Conservation (phyloP, 2,113 vertebrate genomes). For the Caracal caracal region DNA sequence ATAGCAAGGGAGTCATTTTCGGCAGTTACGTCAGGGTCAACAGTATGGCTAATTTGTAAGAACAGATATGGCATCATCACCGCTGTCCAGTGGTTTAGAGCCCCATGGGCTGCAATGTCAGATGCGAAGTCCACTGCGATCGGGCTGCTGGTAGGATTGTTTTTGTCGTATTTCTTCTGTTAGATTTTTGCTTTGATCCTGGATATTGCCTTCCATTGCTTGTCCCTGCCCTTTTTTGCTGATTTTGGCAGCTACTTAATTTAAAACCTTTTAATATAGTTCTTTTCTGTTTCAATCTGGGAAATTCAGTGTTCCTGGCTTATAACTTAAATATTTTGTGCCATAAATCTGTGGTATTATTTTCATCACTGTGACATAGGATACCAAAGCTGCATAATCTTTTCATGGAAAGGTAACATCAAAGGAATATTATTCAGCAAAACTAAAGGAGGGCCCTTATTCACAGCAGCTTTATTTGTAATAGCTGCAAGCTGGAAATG, state of each 20-base stretch:
- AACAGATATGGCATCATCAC: fast-evolving
- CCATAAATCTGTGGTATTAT: not conserved
- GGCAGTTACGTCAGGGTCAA: not conserved
- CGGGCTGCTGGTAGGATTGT: fast-evolving
- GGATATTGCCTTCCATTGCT: not conserved
- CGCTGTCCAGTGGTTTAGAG: not conserved
- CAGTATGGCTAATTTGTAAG: not conserved
- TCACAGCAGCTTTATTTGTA: not conserved
- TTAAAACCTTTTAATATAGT: not conserved
- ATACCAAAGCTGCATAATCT: not conserved
- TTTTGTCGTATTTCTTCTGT: not conserved
- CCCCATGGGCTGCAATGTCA: not conserved
- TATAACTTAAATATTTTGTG: not conserved
- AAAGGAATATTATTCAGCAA: not conserved
- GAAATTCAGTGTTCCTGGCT: not conserved
- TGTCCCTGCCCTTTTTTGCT: not conserved
- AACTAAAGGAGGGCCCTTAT: not conserved
- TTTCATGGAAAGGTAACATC: not conserved
- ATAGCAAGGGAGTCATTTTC: not conserved
- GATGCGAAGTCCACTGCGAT: too few species aligned
- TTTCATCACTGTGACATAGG: not conserved
- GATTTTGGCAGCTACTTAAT: not conserved
- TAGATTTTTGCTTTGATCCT: not conserved
- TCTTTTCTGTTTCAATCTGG: not conserved
- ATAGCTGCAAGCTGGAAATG: not conserved